phyloP scores from a whole-genome alignment of 2,888 invertebrate genomes.

The Altica lythri region DNA sequence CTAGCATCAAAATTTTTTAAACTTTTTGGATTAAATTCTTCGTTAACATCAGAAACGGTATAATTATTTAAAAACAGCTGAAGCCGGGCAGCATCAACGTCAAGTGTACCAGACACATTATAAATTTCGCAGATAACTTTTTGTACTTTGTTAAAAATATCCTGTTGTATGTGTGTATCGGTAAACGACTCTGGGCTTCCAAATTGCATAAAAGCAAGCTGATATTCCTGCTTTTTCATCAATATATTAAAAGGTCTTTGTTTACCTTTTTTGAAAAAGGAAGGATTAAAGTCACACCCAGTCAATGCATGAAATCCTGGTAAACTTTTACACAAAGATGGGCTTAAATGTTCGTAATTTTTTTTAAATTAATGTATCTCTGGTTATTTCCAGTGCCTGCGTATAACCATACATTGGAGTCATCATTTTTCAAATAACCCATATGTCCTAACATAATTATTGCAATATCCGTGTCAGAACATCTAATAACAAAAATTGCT shows the following conservation, averaged over 20 bases:
- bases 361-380: slow-evolving; percentile 34
- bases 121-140: slow-evolving; percentile 1
- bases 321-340: slow-evolving; percentile 27
- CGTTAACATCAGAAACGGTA: slow-evolving; percentile 30
- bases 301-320: slow-evolving; percentile 31
- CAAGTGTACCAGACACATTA: slow-evolving; percentile 27
- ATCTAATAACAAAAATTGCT: slow-evolving; percentile 32
- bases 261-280: slow-evolving; percentile 28
- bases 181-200: neutral
- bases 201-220: slow-evolving; percentile 18
- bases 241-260: slow-evolving; percentile 31
- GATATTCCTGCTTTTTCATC: slow-evolving; percentile 26
- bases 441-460: slow-evolving; percentile 39
- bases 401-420: slow-evolving; percentile 34
- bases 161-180: neutral
- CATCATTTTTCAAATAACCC: slow-evolving; percentile 33
- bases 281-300: slow-evolving; percentile 35
- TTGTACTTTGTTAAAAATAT: neutral
- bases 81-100: slow-evolving; percentile 40
- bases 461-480: slow-evolving; percentile 31
- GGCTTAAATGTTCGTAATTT: slow-evolving; percentile 30
- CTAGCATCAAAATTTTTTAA: slow-evolving; percentile 34
- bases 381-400: slow-evolving; percentile 37
- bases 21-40: slow-evolving; percentile 22
- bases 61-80: slow-evolving; percentile 37